phyloP scores from a whole-genome alignment of 2,113 vertebrate species.

The Austrofundulus limnaeus region DNA sequence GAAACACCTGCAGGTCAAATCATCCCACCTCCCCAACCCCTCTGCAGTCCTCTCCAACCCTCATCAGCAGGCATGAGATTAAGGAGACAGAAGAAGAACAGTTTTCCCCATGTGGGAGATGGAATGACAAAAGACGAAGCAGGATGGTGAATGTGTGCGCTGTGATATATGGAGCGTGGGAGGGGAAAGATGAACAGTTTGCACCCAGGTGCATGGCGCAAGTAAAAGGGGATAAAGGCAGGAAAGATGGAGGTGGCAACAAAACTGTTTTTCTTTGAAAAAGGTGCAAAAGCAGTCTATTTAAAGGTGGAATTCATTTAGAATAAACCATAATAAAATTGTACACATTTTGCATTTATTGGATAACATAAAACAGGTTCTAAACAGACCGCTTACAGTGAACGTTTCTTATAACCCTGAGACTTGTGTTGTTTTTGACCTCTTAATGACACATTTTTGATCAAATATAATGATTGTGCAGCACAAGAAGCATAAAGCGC shows the following conservation, averaged over 20 bases:
- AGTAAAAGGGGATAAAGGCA: slow-evolving; percentile 16
- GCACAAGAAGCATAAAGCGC: background rate
- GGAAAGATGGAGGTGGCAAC: background rate
- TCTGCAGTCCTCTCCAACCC: slow-evolving; percentile 49
- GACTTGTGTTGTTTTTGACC: background rate
- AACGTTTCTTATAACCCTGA: background rate
- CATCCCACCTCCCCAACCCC: slow-evolving; percentile 48
- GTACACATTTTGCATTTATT: background rate
- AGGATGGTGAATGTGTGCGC: slow-evolving; percentile 19
- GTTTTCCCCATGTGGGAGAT: slow-evolving; percentile 36
- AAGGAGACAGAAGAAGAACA: slow-evolving; percentile 37
- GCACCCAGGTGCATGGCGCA: slow-evolving; percentile 7
- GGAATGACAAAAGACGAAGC: slow-evolving; percentile 26
- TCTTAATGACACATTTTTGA: background rate
- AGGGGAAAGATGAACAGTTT: slow-evolving; percentile 35
- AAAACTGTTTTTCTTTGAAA: background rate
- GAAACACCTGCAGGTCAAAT: slow-evolving; percentile 78
- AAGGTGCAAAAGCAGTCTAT: background rate
- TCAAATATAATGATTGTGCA: background rate
- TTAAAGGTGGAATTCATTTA: background rate
- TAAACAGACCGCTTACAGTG: background rate
- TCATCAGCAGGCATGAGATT: slow-evolving; percentile 73
- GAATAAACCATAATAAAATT: background rate
- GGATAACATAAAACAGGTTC: background rate
- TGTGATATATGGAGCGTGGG: slow-evolving; percentile 40